phyloP scores from a whole-genome alignment of 1,140 invertebrate species.

The Apis dorsata region DNA sequence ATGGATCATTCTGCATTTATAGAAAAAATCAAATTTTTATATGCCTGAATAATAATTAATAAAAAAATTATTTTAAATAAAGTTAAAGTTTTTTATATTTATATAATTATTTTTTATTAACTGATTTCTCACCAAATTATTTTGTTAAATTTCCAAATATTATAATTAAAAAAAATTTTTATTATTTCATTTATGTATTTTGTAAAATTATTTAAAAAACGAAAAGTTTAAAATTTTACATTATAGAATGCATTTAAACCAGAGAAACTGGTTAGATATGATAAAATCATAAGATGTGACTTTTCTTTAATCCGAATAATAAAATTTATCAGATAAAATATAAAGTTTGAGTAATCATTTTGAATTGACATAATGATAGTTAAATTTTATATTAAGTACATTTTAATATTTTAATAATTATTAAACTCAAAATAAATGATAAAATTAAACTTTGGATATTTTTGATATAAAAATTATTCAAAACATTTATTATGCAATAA shows the following conservation, averaged over 20 bases:
- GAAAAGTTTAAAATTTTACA: not conserved
- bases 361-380: constrained; percentile 9
- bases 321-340: constrained; percentile 62
- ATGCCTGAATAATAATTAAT: constrained; percentile 17
- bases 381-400: not conserved
- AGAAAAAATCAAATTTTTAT: constrained; percentile 9
- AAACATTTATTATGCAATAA: not conserved
- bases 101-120: not conserved
- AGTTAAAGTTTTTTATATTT: not conserved
- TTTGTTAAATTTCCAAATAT: not conserved
- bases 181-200: not conserved
- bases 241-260: not conserved
- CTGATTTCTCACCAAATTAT: constrained; percentile 12
- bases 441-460: not conserved
- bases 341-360: constrained; percentile 9
- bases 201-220: not conserved
- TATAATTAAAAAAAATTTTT: not conserved
- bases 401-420: not conserved
- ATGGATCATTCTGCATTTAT: constrained; percentile 37
- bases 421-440: not conserved
- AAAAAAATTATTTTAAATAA: not conserved
- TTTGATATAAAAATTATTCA: not conserved
- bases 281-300: constrained; percentile 8
- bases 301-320: constrained; percentile 49
- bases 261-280: constrained; percentile 20